Conservation (phyloP, 2,888 invertebrate species). For the Dryococelus australis region DNA sequence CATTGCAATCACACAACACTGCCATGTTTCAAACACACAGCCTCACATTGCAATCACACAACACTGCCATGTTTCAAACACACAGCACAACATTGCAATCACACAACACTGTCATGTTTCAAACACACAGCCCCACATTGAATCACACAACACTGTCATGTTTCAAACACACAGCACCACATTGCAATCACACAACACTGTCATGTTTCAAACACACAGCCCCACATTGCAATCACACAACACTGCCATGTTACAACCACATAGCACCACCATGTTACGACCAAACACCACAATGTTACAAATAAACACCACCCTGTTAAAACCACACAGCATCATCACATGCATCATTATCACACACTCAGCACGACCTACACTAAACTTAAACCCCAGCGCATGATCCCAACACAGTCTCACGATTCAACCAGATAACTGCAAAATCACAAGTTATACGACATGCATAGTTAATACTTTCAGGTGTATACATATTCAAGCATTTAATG, state of each 20-base stretch:
- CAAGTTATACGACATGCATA: no score
- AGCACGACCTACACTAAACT: no score
- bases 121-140: no score
- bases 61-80: neutral
- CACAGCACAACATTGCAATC: conserved; percentile 39
- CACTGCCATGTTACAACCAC: conserved; percentile 55
- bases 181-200: conserved; percentile 41
- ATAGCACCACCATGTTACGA: neutral
- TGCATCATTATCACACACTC: no score
- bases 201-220: neutral
- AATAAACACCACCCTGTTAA: no score
- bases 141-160: conserved; percentile 38
- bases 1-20: conserved; percentile 42
- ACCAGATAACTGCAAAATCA: no score
- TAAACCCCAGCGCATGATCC: no score
- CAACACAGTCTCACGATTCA: no score
- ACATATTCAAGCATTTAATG: no score
- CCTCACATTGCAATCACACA: conserved; percentile 40
- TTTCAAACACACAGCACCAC: neutral
- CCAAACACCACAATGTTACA: no score
- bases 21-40: neutral
- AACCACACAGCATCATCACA: conserved; percentile 21
- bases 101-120: neutral
- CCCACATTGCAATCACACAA: no score
- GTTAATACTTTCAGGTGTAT: no score